Percentiles rank a stretch among this genome's conserved stretches.
Conservation (phyloP, 2,888 invertebrate genomes). For the Pycnomerus fuliginosus region DNA sequence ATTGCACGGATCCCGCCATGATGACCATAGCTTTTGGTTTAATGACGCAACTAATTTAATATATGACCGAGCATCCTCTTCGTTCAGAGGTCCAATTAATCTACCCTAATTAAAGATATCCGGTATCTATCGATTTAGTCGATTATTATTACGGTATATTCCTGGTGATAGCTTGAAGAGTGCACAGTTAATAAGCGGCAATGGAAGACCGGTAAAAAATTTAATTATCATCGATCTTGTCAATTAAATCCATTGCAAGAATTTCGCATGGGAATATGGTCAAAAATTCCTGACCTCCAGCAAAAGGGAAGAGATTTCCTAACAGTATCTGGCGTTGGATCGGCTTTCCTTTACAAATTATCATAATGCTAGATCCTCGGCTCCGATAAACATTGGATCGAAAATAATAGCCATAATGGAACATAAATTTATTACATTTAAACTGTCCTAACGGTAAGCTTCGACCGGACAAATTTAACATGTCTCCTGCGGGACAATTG, state of each 20-base stretch:
- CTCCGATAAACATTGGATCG: conserved; percentile 9
- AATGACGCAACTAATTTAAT: conserved; percentile 15
- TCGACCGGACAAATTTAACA: not conserved
- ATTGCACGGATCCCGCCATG: no score
- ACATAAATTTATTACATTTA: conserved; percentile 10
- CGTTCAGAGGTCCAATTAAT: conserved; percentile 22
- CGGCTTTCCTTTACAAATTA: conserved; percentile 9
- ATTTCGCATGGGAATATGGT: no score
- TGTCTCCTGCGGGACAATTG: not conserved
- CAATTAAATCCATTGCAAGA: no score
- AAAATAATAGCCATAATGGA: conserved; percentile 13
- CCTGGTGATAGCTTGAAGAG: no score
- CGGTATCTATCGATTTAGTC: conserved; percentile 16
- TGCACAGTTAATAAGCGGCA: no score
- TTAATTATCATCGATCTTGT: no score
- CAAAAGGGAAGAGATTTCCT: no score
- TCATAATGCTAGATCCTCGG: conserved; percentile 12
- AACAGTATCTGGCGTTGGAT: conserved; percentile 8
- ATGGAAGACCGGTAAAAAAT: no score
- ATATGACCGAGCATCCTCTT: conserved; percentile 17
- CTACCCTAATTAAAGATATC: conserved; percentile 21
- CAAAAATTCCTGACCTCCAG: no score
- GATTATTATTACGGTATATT: conserved; percentile 24
- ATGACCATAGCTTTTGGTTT: no score
- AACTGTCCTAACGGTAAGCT: conserved; percentile 17